Evolutionary conservation across 1,140 invertebrate species (phyloP), one percentile per base, ranked within the genome.

Genomic region (Cyphomyrmex costatus): DNA sequence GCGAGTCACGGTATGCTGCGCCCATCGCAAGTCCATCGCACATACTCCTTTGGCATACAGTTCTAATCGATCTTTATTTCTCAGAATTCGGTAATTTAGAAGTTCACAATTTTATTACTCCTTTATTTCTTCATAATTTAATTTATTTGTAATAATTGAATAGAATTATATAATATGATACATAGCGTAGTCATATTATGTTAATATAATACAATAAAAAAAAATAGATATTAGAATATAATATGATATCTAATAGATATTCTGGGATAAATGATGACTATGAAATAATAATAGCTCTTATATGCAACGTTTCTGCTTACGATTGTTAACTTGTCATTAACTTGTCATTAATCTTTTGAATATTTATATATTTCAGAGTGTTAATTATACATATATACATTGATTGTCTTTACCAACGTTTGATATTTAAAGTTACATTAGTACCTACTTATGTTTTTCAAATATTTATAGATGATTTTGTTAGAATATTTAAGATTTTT

Each of bases 1-100:
- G 79, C 36, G 76, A 79, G 24, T 53, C 60, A 66, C 42, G n/a
- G 24, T 27, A 51, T 33, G 77, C 60, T 49, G 42, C 61, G 49
- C 27, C 27, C 27, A 51, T 51, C 76, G 60, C 76, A 36, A 27
- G 8, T 33, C 61, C 24, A 24, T 24, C n/a, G 21, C 36, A 24
- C 14, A 49, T 14, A 2, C 24, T 61, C 19, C 24, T 63, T 49
- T 19, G 3, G 8, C 33, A 16, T 30, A 6, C 36, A 21, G n/a
- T n/a, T n/a, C 10, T 33, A 36, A 46, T 65, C 33, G 27, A 77
- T 77, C 36, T 46, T 27, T 33, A 33, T 66, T 46, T 66, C n/a
- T 0, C 63, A 4, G 49, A 21, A 33, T 27, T 1, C 33, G 2
- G 21, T 36, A 24, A 58, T 30, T 53, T 27, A 7, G 4, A 36